Evolutionary conservation across 2,113 vertebrate genomes (phyloP).

Genomic region (Mormyrus iriodes): DNA sequence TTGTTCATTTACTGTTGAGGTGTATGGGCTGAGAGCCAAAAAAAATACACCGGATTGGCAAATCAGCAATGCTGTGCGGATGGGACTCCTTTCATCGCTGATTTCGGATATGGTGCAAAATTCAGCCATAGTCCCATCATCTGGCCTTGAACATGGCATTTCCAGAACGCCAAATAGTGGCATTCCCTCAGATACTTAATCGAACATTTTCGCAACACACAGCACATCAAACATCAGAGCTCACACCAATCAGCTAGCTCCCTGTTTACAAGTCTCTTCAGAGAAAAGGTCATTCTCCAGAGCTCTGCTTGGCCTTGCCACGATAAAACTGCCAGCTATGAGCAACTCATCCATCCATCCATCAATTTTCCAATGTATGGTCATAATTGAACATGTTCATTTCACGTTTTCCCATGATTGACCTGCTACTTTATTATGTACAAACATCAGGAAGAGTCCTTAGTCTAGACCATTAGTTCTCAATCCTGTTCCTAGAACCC

Average conservation of each 20-base stretch:
- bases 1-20: neutral
- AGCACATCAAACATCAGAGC: neutral
- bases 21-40: neutral
- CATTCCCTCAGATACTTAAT: neutral
- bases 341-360: neutral
- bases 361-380: neutral
- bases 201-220: neutral
- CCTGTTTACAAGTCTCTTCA: neutral
- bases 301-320: neutral
- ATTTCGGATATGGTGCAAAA: neutral
- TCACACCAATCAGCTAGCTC: neutral
- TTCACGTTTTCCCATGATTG: neutral
- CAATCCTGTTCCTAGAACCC: too few species aligned
- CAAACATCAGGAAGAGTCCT: neutral
- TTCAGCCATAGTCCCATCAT: neutral
- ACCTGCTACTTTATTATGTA: neutral
- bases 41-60: neutral
- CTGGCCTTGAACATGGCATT: neutral
- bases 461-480: too few species aligned
- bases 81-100: neutral
- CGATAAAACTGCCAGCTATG: neutral
- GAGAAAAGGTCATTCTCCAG: neutral
- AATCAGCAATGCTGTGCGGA: neutral
- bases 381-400: neutral
- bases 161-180: neutral